Conservation (phyloP, 2,113 vertebrate genomes). For the Cyanistes caeruleus region DNA sequence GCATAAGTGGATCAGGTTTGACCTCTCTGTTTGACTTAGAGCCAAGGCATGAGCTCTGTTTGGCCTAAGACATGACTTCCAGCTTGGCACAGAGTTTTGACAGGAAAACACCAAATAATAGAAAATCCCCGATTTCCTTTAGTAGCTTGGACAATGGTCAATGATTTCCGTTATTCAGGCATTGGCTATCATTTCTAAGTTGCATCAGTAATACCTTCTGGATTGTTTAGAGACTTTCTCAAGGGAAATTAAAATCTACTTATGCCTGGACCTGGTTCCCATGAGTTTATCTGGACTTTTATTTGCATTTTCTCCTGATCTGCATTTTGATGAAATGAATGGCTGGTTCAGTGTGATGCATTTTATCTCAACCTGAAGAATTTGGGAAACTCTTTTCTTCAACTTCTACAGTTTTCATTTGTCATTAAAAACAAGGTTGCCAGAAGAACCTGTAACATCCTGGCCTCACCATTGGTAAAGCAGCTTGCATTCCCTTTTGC, state of each 20-base stretch:
- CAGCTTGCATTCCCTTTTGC: neutral
- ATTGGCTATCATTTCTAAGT: neutral
- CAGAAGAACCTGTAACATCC: neutral
- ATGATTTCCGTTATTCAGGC: neutral
- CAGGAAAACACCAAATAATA: neutral
- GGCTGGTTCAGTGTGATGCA: neutral
- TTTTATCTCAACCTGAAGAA: neutral
- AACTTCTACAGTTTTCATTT: neutral
- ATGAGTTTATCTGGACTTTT: neutral
- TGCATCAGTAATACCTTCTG: neutral
- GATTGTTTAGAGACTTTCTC: neutral
- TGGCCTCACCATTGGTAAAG: neutral
- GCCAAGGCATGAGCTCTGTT: neutral
- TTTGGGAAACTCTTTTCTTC: neutral
- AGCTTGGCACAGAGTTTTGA: neutral
- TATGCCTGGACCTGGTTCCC: neutral
- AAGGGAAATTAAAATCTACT: neutral
- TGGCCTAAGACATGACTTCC: neutral
- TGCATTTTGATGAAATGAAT: neutral
- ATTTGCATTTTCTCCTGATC: neutral
- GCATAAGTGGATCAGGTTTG: neutral
- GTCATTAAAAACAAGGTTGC: neutral
- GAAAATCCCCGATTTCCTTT: neutral
- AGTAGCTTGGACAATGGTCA: neutral
- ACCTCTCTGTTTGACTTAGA: slow-evolving; percentile 4